Conservation (phyloP, 2,797 vertebrate species). For the Hippopotamyrus pictus region DNA sequence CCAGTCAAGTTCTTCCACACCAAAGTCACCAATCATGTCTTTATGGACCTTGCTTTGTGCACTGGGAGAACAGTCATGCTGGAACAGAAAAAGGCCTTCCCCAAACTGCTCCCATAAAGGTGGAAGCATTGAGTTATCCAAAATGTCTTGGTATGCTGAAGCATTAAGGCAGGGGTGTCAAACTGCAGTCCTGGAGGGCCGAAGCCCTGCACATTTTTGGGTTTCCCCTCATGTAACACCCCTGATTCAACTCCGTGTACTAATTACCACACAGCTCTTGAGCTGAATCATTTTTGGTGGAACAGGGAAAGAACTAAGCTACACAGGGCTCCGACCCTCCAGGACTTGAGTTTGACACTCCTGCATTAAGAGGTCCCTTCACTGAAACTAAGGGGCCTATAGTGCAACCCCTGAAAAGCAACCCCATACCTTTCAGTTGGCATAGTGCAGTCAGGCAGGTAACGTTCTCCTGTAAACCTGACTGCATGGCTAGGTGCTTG, state of each 20-base stretch:
- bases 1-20: neutral
- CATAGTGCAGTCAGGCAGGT: neutral
- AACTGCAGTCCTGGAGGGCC: too few relatives aligned
- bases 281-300: too few relatives aligned
- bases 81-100: neutral
- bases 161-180: too few relatives aligned
- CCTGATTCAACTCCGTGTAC: too few relatives aligned
- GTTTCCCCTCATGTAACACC: too few relatives aligned
- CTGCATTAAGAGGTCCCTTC: neutral
- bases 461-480: neutral
- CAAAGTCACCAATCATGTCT: neutral
- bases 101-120: neutral
- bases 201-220: too few relatives aligned
- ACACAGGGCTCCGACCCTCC: too few relatives aligned
- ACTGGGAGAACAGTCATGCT: neutral
- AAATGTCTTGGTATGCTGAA: neutral
- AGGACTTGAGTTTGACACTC: too few relatives aligned
- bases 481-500: neutral
- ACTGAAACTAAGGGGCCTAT: neutral
- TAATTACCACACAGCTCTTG: too few relatives aligned
- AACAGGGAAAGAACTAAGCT: too few relatives aligned
- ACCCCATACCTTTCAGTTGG: neutral
- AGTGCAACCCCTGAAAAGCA: neutral
- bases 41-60: neutral
- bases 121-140: neutral